Evolutionary conservation across 2,888 invertebrate species (phyloP).

Genomic region (Chouioia cunea): DNA sequence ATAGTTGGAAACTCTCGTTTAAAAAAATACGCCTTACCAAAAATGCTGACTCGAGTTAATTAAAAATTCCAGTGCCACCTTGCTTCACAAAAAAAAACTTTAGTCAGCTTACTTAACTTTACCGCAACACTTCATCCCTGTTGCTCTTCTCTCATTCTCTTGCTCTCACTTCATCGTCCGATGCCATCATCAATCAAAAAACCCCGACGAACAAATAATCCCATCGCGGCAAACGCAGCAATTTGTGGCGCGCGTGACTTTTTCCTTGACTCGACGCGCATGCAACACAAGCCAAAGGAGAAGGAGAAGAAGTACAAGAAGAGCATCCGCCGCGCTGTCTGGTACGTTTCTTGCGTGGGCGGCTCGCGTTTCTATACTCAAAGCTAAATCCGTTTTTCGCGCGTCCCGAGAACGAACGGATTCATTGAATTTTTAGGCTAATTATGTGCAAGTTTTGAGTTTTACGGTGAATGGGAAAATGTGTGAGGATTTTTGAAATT

Average conservation of each 20-base stretch:
- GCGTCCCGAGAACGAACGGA: not conserved
- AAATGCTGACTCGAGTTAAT: too few relatives aligned
- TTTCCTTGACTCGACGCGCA: not conserved
- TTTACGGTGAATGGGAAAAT: too few relatives aligned
- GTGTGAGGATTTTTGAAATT: too few relatives aligned
- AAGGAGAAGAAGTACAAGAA: conserved; percentile 9
- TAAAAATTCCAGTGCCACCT: too few relatives aligned
- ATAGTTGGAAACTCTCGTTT: too few relatives aligned
- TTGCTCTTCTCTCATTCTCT: conserved; percentile 43
- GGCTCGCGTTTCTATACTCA: not conserved
- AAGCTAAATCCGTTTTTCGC: not conserved
- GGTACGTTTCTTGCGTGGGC: conserved; percentile 38
- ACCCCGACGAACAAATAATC: too few relatives aligned
- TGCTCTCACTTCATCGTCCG: conserved; percentile 43
- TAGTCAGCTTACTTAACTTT: too few relatives aligned
- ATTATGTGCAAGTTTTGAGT: not conserved
- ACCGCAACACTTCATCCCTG: too few relatives aligned
- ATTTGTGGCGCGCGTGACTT: conserved; percentile 26
- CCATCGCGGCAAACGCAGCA: not conserved
- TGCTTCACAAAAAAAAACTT: too few relatives aligned
- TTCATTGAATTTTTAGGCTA: conserved; percentile 25
- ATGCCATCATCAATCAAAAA: too few relatives aligned
- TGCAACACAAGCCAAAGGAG: not conserved
- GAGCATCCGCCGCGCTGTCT: conserved; percentile 30
- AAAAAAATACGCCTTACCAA: too few relatives aligned